Evolutionary conservation across 2,888 invertebrate species (phyloP).

Genomic region (Hydraecia micacea): DNA sequence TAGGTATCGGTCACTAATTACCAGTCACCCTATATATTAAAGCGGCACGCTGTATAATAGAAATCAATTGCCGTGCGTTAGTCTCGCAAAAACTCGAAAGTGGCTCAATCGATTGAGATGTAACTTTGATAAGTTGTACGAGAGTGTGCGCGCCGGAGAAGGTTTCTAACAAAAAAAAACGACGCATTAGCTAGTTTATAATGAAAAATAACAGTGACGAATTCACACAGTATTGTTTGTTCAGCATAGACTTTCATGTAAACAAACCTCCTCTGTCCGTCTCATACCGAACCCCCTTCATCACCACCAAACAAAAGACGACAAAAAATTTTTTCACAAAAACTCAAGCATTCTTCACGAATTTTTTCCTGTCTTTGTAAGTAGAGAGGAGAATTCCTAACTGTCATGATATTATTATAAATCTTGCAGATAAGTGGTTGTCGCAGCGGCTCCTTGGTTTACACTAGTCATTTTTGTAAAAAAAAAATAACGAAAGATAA

Average conservation of each 20-base stretch:
- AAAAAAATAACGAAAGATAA: slow-evolving; percentile 51
- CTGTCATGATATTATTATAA: slow-evolving; percentile 68
- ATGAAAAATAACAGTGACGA: neutral
- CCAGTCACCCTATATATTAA: too few relatives aligned
- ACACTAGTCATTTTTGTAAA: slow-evolving; percentile 61
- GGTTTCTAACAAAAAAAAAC: neutral
- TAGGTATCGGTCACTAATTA: too few relatives aligned
- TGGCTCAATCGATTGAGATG: too few relatives aligned
- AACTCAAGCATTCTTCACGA: slow-evolving; percentile 38
- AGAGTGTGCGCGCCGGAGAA: neutral
- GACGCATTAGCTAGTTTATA: neutral
- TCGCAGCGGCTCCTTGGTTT: slow-evolving; percentile 57
- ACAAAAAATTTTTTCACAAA: slow-evolving; percentile 41
- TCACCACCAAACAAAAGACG: slow-evolving; percentile 49
- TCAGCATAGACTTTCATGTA: slow-evolving; percentile 2
- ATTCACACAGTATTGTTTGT: neutral
- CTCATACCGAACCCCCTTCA: slow-evolving; percentile 22
- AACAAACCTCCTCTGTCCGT: slow-evolving; percentile 6
- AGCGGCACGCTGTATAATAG: too few relatives aligned
- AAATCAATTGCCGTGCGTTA: too few relatives aligned
- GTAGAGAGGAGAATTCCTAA: slow-evolving; percentile 59
- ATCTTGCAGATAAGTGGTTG: slow-evolving; percentile 66
- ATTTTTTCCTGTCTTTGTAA: slow-evolving; percentile 62
- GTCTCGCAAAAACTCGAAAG: too few relatives aligned
- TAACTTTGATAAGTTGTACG: too few relatives aligned